Evolutionary conservation across 2,888 invertebrate species (phyloP), one percentile per base, ranked within the genome.

Genomic region (Drosophila mayaguana): DNA sequence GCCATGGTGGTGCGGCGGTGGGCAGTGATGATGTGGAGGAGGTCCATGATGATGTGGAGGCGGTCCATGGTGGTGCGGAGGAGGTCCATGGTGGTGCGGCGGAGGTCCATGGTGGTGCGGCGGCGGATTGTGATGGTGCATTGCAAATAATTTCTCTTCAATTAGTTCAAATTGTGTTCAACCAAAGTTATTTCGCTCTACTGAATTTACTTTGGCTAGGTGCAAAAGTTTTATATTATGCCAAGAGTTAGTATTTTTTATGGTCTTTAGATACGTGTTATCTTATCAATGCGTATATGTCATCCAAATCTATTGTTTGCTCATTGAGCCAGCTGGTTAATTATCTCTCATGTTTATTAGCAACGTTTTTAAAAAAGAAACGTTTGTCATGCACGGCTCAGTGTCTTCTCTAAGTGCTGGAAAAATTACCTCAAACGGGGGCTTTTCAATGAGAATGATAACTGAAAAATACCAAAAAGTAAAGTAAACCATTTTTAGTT

Each of bases 171-270:
- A 16, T 28, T 59, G 66, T 56, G 72, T 53, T 50, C 67, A 20
- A 14, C 48, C 48, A 46, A 16, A 64, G n/a, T 25, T 5, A 9
- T 34, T 48, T 50, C n/a, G 36, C 28, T 28, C 56, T 50, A 78
- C 80, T 80, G 60, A 78, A 63, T 32, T n/a, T 42, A 8, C 2
- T 18, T 20, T 28, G n/a, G 11, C 25, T 20, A n/a, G n/a, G 34
- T 14, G 50, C 64, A 28, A 50, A 63, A 60, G 72, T 63, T 76
- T 68, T 78, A 78, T 76, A 60, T 64, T 68, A n/a, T 60, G 45
- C 55, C 55, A 40, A 16, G 22, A 54, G 18, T 51, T 65, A 32
- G 20, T 45, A 6, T 25, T n/a, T 73, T 63, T 63, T 66, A 66
- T 63, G 63, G 36, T 40, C 34, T 55, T 9, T 2, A 32, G 77